Conservation (phyloP, 1,140 invertebrate species). For the Zaprionus capensis region DNA sequence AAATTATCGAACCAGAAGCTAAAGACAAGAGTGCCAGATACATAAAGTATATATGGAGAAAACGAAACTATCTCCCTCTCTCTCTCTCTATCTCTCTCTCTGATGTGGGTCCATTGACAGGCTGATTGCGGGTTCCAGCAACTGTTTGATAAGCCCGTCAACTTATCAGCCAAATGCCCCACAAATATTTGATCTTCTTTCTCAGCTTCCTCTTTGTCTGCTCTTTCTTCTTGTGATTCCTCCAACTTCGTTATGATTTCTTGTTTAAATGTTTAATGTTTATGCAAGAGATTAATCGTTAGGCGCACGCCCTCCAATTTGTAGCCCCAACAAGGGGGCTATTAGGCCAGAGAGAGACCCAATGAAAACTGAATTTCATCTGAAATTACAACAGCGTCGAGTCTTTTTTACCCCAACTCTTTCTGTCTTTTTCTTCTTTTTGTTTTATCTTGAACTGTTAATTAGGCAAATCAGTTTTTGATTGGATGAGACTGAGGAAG, state of each 20-base stretch:
- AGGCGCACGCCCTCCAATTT: constrained; percentile 71
- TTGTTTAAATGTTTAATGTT: constrained; percentile 69
- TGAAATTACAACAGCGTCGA: constrained; percentile 48
- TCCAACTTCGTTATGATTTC: constrained; percentile 48
- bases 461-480: constrained; percentile 60
- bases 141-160: constrained; percentile 54
- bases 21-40: neutral
- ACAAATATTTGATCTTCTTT: constrained; percentile 70
- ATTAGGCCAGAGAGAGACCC: constrained; percentile 4
- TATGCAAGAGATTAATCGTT: constrained; percentile 77
- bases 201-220: constrained; percentile 18
- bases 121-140: constrained; percentile 54
- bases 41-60: constrained; percentile 23
- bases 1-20: constrained; percentile 11
- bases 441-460: constrained; percentile 60
- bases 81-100: constrained; percentile 24
- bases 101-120: constrained; percentile 56
- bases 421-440: constrained; percentile 3
- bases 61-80: neutral
- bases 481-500: constrained; percentile 54
- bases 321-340: neutral
- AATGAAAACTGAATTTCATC: constrained; percentile 19
- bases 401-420: constrained; percentile 4
- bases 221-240: constrained; percentile 1
- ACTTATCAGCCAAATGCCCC: constrained; percentile 53